phyloP scores from a whole-genome alignment of 2,113 vertebrate genomes.

The Forbesichthys papilliferus region DNA sequence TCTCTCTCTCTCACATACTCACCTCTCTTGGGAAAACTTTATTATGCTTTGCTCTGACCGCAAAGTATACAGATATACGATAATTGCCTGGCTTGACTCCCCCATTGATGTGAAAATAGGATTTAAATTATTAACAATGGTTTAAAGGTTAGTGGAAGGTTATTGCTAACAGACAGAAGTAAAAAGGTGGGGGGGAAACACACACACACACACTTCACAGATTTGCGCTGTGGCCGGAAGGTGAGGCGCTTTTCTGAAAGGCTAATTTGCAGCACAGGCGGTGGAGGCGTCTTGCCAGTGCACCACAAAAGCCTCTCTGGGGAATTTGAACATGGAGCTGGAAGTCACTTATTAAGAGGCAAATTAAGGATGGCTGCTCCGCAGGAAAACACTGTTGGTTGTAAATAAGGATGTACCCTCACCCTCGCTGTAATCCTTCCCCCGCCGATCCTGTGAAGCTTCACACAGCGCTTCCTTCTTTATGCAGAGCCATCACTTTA shows the following conservation, averaged over 20 bases:
- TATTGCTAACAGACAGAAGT: conserved; percentile 83
- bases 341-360: conserved; percentile 95
- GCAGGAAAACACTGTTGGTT: conserved; percentile 73
- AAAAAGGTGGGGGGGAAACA: conserved; percentile 59
- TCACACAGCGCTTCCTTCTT: conserved; percentile 33
- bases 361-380: conserved; percentile 84
- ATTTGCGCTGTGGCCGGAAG: conserved; percentile 79
- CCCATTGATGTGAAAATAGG: conserved; percentile 97
- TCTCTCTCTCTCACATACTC: conserved; percentile 4
- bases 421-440: conserved; percentile 52
- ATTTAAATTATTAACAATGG: conserved; percentile 91
- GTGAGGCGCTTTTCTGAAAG: conserved; percentile 80
- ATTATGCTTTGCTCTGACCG: conserved; percentile 90
- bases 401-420: conserved; percentile 72
- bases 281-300: conserved; percentile 79
- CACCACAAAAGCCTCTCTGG: conserved; percentile 82
- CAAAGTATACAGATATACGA: conserved; percentile 98
- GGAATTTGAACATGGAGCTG: conserved; percentile 80
- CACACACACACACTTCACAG: conserved; percentile 35
- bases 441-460: conserved; percentile 41
- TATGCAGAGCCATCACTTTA: conserved; percentile 40
- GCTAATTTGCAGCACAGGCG: conserved; percentile 85
- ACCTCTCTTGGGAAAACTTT: conserved; percentile 83
- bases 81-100: conserved; percentile 98
- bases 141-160: conserved; percentile 99